A percentile compares a stretch with the other conserved stretches of the same genome.
Evolutionary conservation across 2,888 invertebrate genomes (phyloP).

Genomic region (Hymenopus coronatus): DNA sequence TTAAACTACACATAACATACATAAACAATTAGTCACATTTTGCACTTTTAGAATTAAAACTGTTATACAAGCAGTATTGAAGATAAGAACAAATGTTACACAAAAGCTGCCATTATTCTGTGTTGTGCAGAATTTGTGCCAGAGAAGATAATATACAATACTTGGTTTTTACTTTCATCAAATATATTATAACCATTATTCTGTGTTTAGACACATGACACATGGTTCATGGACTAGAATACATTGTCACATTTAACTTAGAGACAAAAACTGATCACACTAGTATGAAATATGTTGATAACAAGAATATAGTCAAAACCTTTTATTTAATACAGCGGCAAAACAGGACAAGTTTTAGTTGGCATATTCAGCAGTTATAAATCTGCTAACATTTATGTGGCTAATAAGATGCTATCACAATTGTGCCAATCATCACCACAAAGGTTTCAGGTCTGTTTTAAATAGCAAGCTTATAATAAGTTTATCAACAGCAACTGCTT

Average conservation of each 20-base stretch:
- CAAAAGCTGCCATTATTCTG: not conserved
- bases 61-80: not conserved
- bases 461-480: not conserved
- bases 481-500: not conserved
- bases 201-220: not conserved
- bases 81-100: not conserved
- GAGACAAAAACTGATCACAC: not conserved
- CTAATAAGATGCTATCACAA: not conserved
- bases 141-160: not conserved
- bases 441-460: not conserved
- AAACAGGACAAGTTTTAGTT: not conserved
- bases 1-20: not conserved
- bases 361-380: not conserved
- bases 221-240: not conserved
- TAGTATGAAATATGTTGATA: not conserved
- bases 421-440: not conserved
- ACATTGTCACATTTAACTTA: not conserved
- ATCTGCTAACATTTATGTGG: not conserved
- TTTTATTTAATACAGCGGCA: not conserved
- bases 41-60: not conserved
- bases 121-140: not conserved
- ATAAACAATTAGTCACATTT: not conserved
- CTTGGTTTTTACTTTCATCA: not conserved
- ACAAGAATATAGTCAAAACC: not conserved
- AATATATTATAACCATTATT: not conserved